Evolutionary conservation across 2,797 vertebrate species (phyloP).

Genomic region (Tiaroga cobitis): DNA sequence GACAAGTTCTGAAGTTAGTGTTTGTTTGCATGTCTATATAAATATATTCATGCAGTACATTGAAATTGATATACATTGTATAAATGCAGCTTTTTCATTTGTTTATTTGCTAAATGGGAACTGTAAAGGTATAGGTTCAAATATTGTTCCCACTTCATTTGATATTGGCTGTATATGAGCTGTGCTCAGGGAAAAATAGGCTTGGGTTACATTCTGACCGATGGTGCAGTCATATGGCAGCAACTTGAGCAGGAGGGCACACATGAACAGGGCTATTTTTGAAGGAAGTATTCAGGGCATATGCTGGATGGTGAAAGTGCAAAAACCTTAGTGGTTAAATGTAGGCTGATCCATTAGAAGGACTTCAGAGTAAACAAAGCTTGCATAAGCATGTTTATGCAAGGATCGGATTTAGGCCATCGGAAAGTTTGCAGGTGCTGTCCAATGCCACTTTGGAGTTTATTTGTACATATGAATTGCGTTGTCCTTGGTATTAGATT

Average conservation of each 20-base stretch:
- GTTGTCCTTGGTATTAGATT: not conserved
- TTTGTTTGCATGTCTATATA: not conserved
- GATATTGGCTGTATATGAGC: conserved; percentile 49
- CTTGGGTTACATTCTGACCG: conserved; percentile 52
- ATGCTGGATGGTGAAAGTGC: conserved; percentile 66
- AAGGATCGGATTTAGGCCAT: conserved; percentile 42
- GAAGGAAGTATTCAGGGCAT: conserved; percentile 72
- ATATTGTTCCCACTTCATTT: conserved; percentile 9
- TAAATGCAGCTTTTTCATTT: not conserved
- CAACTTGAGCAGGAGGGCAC: conserved; percentile 70
- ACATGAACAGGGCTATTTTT: conserved; percentile 77
- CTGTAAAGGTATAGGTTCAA: not conserved
- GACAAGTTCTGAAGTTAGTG: conserved; percentile 13
- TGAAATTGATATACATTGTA: not conserved
- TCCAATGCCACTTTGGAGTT: not conserved
- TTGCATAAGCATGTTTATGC: conserved; percentile 67
- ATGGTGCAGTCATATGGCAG: conserved; percentile 67
- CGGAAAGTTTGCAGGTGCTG: not conserved
- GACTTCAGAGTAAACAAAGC: conserved; percentile 65
- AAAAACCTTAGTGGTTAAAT: conserved; percentile 66
- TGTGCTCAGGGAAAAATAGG: conserved; percentile 34
- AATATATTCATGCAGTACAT: not conserved
- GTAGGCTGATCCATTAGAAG: conserved; percentile 66
- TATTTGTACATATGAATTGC: conserved; percentile 8
- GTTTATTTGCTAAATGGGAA: not conserved